Evolutionary conservation across 2,888 invertebrate genomes (phyloP).

Genomic region (Prosopocoilus inquinatus): DNA sequence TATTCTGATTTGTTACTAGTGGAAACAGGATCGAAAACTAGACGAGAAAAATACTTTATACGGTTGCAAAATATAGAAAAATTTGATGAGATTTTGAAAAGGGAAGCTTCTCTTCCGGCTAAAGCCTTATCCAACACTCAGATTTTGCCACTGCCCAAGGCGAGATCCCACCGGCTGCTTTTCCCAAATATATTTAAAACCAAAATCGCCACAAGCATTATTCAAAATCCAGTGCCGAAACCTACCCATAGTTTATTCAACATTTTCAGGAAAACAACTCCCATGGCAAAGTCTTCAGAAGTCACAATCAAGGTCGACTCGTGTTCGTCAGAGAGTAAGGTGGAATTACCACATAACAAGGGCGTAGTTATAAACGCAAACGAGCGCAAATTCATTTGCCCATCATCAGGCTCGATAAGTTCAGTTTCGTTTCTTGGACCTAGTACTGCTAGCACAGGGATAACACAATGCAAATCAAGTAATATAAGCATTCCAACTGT

Average conservation of each 20-base stretch:
- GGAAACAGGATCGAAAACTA: slow-evolving; percentile 23
- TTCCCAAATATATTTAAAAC: slow-evolving; percentile 16
- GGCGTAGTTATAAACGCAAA: neutral
- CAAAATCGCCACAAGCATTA: slow-evolving; percentile 4
- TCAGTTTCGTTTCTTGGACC: neutral
- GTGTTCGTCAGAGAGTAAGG: neutral
- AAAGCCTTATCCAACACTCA: slow-evolving; percentile 25
- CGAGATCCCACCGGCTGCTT: slow-evolving; percentile 8
- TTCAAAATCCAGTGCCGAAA: slow-evolving; percentile 1
- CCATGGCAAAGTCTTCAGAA: neutral
- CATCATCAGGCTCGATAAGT: neutral
- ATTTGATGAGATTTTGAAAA: slow-evolving; percentile 26
- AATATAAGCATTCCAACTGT: too few relatives aligned
- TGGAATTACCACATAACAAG: neutral
- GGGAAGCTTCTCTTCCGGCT: slow-evolving; percentile 26
- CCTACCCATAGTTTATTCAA: slow-evolving; percentile 15
- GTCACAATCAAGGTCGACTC: neutral
- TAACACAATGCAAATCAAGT: too few relatives aligned
- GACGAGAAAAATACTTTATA: slow-evolving; percentile 25
- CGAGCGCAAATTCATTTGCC: neutral
- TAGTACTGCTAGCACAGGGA: neutral
- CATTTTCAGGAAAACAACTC: slow-evolving; percentile 9
- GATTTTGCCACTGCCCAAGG: slow-evolving; percentile 28
- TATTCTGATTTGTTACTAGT: slow-evolving; percentile 31
- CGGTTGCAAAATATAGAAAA: slow-evolving; percentile 29